Evolutionary conservation across 2,797 vertebrate genomes (phyloP), one percentile per base, ranked within the genome.

Genomic region (Alfaro cultratus): DNA sequence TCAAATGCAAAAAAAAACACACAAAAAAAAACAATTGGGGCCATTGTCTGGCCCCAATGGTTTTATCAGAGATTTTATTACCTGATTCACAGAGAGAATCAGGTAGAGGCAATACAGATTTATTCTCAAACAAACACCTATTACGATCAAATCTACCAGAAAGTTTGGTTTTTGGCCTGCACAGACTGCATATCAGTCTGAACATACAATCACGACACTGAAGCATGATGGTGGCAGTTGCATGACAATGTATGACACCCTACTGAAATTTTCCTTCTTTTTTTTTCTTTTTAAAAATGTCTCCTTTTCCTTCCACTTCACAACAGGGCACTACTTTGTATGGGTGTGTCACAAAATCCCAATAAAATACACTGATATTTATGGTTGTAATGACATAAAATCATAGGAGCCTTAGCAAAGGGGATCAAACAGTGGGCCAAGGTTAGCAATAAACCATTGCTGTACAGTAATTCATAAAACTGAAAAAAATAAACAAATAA

Each of bases 401-500:
- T 18, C 4, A 68, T 41, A 9, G 39, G 29, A 11, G 4, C 47
- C 43, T 46, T 51, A 41, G 34, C 64, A 29, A 51, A 62, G 31
- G 23, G 15, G 36, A 64, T 79, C 71, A 41, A 46, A 47, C 6
- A 21, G 26, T 5, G 34, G 73, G 62, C 79, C 43, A 34, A 70
- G 39, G 71, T 74, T 74, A 80, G 62, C 46, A 74, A 13, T 53
- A 8, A 74, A 51, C 68, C 71, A 71, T 64, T 34, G 45, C 62
- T 7, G 55, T 26, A 29, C 29, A 62, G 70, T 75, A 76, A 75
- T 80, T 72, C 57, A 76, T 23, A 73, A 41, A 68, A 41, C 53
- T 7, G 23, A 34, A 26, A 60, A 64, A 72, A 51, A 21, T 5
- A 47, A 45, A 47, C 5, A 18, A 47, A 47, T 18, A 46, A 45